Conservation (phyloP, 2,113 vertebrate genomes). For the Uria aalge region DNA sequence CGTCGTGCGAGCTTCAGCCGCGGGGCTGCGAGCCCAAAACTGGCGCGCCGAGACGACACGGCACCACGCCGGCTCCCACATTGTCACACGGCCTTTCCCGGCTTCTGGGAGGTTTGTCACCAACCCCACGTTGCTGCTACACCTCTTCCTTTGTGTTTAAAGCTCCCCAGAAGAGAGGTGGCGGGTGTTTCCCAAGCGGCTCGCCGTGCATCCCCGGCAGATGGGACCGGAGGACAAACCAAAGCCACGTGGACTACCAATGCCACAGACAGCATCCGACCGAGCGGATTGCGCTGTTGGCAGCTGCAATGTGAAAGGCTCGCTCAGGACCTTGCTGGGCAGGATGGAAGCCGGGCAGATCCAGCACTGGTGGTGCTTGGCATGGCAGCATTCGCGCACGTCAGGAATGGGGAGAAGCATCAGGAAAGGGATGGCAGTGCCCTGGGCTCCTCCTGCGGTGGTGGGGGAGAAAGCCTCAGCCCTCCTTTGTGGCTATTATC, state of each 20-base stretch:
- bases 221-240: background rate
- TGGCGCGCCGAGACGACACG: rapidly evolving
- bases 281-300: background rate
- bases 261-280: background rate
- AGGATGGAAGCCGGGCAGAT: background rate
- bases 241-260: background rate
- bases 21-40: background rate
- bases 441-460: background rate
- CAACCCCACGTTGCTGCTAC: rapidly evolving
- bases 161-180: background rate
- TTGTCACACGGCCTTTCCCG: background rate
- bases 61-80: background rate
- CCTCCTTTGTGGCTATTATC: background rate
- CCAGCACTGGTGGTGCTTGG: background rate
- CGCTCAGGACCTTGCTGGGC: background rate
- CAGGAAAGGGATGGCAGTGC: background rate
- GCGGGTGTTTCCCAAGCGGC: rapidly evolving
- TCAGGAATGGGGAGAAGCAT: background rate
- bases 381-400: background rate
- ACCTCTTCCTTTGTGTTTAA: background rate
- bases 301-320: background rate
- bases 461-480: background rate
- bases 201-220: background rate
- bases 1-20: background rate
- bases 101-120: background rate